These are phyloP conservation scores for Hiodon alosoides DNA, from an alignment of 2,113 vertebrate genomes.

Conservation along the genomic window DNA sequence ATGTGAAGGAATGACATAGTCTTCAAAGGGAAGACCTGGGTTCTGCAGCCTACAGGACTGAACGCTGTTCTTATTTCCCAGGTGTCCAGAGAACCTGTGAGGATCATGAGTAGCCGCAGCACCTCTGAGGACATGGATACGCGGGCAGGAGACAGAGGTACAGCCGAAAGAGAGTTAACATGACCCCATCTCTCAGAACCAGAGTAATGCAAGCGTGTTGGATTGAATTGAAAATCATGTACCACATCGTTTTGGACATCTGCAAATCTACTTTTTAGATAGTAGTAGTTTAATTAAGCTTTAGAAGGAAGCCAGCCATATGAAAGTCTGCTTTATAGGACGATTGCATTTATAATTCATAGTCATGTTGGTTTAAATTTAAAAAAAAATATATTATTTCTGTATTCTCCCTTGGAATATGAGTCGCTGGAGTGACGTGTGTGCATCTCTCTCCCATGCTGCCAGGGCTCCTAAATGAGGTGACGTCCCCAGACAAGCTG, in stretches of 20 bases:
- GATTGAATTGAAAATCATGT: too few species aligned
- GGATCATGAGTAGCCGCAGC: constrained; percentile 47
- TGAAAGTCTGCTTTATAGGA: too few species aligned
- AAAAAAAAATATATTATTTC: too few species aligned
- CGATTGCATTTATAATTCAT: too few species aligned
- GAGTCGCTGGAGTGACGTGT: background rate
- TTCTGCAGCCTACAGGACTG: background rate
- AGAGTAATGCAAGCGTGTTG: too few species aligned
- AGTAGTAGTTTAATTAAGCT: too few species aligned
- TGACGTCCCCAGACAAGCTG: constrained; percentile 52
- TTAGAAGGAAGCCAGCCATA: too few species aligned
- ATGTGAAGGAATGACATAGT: background rate
- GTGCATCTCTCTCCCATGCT: background rate
- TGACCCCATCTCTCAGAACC: too few species aligned
- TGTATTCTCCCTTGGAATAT: background rate
- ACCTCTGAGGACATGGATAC: constrained; percentile 68
- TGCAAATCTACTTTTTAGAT: too few species aligned
- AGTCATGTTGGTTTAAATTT: too few species aligned
- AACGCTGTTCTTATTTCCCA: constrained; percentile 45
- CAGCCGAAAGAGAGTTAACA: background rate
- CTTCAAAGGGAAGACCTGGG: background rate
- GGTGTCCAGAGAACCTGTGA: constrained; percentile 61
- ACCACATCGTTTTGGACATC: too few species aligned
- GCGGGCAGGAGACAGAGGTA: constrained; percentile 54
- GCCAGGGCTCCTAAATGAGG: constrained; percentile 40